Evolutionary conservation across 2,888 invertebrate genomes (phyloP), one percentile per base, ranked within the genome.

Genomic region (Epirrhoe alternata): DNA sequence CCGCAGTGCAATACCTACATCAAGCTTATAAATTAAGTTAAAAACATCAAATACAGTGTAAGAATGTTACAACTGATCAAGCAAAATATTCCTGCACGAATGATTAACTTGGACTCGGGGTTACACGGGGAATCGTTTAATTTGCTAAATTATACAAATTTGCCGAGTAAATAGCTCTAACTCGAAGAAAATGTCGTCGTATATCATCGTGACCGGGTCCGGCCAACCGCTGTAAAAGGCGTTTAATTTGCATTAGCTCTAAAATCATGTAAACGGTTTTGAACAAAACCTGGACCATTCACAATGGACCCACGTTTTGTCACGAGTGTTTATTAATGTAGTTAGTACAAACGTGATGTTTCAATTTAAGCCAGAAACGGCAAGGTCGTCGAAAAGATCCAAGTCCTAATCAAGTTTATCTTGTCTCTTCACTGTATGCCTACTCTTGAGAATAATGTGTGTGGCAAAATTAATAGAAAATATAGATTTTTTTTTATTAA

Each of bases 61-160:
- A n/a, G n/a, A n/a, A n/a, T n/a, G 6, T 30, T 51, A 30, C 5
- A 3, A 3, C 16, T 49, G 49, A 53, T 53, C 14, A 61, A 56
- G 47, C 61, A 62, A 51, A 17, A 59, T 33, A 59, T 59, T 30
- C 7, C 79, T 78, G 77, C 79, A 78, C 77, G 83, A 82, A 82
- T 85, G 78, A 81, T 81, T 79, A 78, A 82, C 77, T 72, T 51
- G 77, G 77, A 76, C 75, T 82, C 76, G 64, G 72, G 76, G 76
- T 80, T 79, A 77, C 77, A 79, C 76, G 70, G 75, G 72, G 74
- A 80, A 83, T 81, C 77, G 81, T 82, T 83, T 80, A 69, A 80
- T 75, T 80, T 77, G 77, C 80, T 80, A 84, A 82, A 83, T 84
- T 85, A 79, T 83, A 84, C 82, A 80, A 82, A 79, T 81, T 81